phyloP scores from a whole-genome alignment of 2,113 vertebrate genomes.

The Xiphophorus maculatus region DNA sequence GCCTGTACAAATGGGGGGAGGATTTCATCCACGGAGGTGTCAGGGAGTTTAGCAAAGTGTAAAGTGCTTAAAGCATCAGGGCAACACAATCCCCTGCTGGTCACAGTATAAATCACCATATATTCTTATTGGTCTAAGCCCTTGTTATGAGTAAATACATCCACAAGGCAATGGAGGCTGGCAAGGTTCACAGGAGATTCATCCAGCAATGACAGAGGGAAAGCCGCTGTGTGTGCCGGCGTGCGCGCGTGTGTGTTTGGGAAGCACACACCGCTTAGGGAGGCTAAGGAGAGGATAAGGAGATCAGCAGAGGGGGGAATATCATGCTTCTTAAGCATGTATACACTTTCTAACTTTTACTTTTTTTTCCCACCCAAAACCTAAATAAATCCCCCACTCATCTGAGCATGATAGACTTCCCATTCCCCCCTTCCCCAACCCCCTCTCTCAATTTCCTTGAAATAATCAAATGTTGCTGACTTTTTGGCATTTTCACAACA shows the following conservation, averaged over 20 bases:
- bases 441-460: slow-evolving; percentile 5
- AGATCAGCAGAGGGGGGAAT: slow-evolving; percentile 74
- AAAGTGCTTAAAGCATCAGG: slow-evolving; percentile 77
- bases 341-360: slow-evolving; percentile 73
- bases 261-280: slow-evolving; percentile 61
- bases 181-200: slow-evolving; percentile 73
- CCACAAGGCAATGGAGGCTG: slow-evolving; percentile 70
- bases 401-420: slow-evolving; percentile 60
- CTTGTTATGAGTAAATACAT: slow-evolving; percentile 85
- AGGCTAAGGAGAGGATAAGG: slow-evolving; percentile 77
- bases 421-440: neutral
- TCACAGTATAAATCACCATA: slow-evolving; percentile 83
- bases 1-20: slow-evolving; percentile 39
- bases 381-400: slow-evolving; percentile 70
- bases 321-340: slow-evolving; percentile 79
- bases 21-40: slow-evolving; percentile 69
- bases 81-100: slow-evolving; percentile 77
- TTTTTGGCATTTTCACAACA: slow-evolving; percentile 18
- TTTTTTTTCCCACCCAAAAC: slow-evolving; percentile 61
- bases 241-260: slow-evolving; percentile 46
- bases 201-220: slow-evolving; percentile 61
- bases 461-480: slow-evolving; percentile 43
- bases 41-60: slow-evolving; percentile 80
- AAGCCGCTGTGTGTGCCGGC: slow-evolving; percentile 43
- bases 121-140: slow-evolving; percentile 81